phyloP scores from a whole-genome alignment of 2,797 vertebrate species.

The Prunella strophiata region DNA sequence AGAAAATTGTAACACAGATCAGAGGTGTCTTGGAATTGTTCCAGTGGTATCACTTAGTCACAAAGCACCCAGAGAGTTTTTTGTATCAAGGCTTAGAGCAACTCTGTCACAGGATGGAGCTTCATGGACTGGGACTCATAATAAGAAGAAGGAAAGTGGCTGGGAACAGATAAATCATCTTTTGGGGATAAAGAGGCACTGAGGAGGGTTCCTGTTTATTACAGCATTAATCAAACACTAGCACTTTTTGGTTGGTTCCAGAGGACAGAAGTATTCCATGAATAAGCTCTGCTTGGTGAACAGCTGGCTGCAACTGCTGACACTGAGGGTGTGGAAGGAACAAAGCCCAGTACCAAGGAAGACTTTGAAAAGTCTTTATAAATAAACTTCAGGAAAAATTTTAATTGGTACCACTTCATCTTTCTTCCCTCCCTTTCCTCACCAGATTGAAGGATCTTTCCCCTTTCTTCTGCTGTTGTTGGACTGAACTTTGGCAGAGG shows the following conservation, averaged over 20 bases:
- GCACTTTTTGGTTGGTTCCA: background rate
- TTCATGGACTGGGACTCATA: background rate
- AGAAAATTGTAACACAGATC: background rate
- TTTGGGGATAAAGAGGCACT: background rate
- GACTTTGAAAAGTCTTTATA: background rate
- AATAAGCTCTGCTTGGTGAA: conserved; percentile 11
- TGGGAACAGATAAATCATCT: background rate
- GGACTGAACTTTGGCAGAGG: background rate
- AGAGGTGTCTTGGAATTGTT: background rate
- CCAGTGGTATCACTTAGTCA: background rate
- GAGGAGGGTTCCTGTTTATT: conserved; percentile 6
- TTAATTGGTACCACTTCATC: background rate
- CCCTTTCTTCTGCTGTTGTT: background rate
- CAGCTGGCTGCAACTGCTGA: conserved; percentile 37
- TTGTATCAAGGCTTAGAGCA: background rate
- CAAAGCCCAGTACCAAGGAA: background rate
- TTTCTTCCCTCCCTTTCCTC: background rate
- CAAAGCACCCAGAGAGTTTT: background rate
- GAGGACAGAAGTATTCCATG: background rate
- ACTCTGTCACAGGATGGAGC: background rate
- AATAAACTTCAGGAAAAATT: background rate
- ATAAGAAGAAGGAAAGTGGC: background rate
- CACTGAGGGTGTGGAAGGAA: background rate
- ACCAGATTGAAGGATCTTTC: background rate
- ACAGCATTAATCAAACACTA: background rate